Percentiles rank a stretch among this genome's conserved stretches.
Conservation (phyloP, 2,888 invertebrate genomes). For the Girardia tigrina region DNA sequence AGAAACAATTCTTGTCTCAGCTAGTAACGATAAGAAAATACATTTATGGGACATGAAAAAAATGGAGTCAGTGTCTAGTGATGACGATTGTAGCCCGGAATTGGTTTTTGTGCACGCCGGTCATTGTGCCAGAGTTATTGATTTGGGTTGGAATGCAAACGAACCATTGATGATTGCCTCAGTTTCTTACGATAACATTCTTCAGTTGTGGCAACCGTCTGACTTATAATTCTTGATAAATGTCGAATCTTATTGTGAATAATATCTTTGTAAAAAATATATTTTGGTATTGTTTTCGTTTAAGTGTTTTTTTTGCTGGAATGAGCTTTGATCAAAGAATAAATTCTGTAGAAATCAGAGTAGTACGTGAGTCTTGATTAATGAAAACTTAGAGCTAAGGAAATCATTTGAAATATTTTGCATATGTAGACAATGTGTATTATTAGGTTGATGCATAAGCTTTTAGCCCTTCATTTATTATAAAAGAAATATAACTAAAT, state of each 20-base stretch:
- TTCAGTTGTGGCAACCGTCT: background rate
- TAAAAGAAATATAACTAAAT: too few species aligned
- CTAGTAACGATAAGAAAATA: background rate
- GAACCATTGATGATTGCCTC: background rate
- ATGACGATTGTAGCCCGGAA: background rate
- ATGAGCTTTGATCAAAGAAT: background rate
- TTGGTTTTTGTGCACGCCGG: background rate
- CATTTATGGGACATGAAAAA: conserved; percentile 11
- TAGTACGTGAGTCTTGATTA: too few species aligned
- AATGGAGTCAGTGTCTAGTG: background rate
- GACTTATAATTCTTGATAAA: background rate
- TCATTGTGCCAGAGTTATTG: background rate
- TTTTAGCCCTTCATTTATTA: too few species aligned
- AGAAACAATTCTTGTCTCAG: background rate
- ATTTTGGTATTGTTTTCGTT: background rate
- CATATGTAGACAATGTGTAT: too few species aligned
- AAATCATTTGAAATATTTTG: too few species aligned
- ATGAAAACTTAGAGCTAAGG: too few species aligned
- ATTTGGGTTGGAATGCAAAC: background rate
- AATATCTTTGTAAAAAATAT: background rate
- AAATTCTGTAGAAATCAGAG: background rate
- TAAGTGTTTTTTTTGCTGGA: background rate
- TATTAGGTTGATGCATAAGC: too few species aligned
- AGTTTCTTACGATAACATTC: background rate
- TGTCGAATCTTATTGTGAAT: background rate